These are phyloP conservation scores for Sarcophaga subvicina DNA, from an alignment of 2,888 invertebrate genomes.

Conservation along the genomic window DNA sequence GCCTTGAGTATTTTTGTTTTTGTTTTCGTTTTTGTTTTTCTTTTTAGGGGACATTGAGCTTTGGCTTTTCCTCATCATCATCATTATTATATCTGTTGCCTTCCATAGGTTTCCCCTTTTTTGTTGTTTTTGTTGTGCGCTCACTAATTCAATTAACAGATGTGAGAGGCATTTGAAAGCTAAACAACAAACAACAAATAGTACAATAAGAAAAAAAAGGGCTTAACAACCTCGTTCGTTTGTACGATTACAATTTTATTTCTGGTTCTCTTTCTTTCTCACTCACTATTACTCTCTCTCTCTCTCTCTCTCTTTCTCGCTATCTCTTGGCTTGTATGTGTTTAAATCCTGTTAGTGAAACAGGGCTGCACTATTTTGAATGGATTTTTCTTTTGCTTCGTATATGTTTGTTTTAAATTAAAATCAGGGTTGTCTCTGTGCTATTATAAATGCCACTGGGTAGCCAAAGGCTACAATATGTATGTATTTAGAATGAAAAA, in stretches of 20 bases:
- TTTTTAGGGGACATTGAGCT: constrained; percentile 75
- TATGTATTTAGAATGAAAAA: background rate
- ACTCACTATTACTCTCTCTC: too few relatives aligned
- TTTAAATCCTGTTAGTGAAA: constrained; percentile 65
- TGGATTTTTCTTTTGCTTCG: background rate
- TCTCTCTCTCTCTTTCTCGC: too few relatives aligned
- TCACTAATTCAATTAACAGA: constrained; percentile 67
- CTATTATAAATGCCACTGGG: background rate
- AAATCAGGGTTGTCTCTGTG: background rate
- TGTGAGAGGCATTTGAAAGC: constrained; percentile 13
- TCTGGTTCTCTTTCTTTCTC: too few relatives aligned
- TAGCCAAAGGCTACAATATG: background rate
- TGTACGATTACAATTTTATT: background rate
- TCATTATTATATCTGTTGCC: constrained; percentile 34
- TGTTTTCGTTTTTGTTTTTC: constrained; percentile 38
- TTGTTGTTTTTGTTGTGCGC: constrained; percentile 57
- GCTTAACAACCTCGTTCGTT: background rate
- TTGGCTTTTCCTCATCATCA: constrained; percentile 59
- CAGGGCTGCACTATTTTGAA: constrained; percentile 8
- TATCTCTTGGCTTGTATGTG: constrained; percentile 27
- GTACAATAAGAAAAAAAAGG: background rate
- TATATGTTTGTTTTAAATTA: background rate
- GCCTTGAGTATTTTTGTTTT: constrained; percentile 5
- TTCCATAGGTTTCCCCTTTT: constrained; percentile 65
- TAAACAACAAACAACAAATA: constrained; percentile 4